Base-by-base conservation (phyloP, 2,113 vertebrate species). In the Neotragus pygmaeus region DNA sequence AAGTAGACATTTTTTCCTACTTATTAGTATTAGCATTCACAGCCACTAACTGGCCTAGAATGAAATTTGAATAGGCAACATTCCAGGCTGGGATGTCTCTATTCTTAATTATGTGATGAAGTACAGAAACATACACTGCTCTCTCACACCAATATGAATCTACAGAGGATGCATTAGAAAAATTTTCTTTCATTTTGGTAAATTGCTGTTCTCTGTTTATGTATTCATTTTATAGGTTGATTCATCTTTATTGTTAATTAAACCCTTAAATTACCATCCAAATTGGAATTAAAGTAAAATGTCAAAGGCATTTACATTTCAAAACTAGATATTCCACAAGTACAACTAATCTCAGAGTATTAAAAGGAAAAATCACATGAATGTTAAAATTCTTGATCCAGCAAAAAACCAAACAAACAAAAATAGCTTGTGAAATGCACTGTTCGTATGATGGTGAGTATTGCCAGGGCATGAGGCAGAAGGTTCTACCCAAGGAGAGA, bases 231-330 rank as follows among this genome's bases (percentile, higher is more conserved):
- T 98, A 83, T 95, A 96, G 93, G 89, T 90, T 80, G 86, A 53
- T 95, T 91, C 78, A 55, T 82, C 95, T 95, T 84, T 94, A 64
- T 64, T 98, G 62, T 51, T 47, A 97, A 88, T 81, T 49, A 70
- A 85, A 39, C 17, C 90, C 96, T 94, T 96, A 58, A 60, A 84
- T 97, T 97, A 97, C 89, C 94, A 97, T 75, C 36, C 66, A 66
- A 93, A 97, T 97, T 78, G 45, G 49, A 97, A 89, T 57, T 77
- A 96, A 73, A 21, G 96, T 58, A 97, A 97, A 98, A 97, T 97
- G 96, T 95, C 55, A 94, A 66, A 28, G 2, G 55, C 64, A 90
- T 57, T 98, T 88, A 36, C 90, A 92, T 90, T 96, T 93, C 97
- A 94, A 80, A 97, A 92, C 80, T n/a, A 87, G 75, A 66, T 47